phyloP scores from a whole-genome alignment of 1,140 invertebrate species.

The Papilio dardanus region DNA sequence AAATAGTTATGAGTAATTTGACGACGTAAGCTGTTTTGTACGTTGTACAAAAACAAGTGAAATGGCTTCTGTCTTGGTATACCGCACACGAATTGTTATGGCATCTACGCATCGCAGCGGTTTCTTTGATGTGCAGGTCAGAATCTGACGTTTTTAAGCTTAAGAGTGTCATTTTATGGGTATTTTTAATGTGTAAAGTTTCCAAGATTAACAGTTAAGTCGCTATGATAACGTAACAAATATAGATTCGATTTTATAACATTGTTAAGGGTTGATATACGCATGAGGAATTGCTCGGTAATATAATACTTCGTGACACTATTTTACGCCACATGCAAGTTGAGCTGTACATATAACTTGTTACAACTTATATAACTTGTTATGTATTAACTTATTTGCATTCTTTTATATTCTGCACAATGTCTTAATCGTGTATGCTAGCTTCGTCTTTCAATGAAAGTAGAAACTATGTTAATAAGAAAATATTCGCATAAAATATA shows the following conservation, averaged over 20 bases:
- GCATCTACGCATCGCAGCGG: too few relatives aligned
- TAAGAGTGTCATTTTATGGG: too few relatives aligned
- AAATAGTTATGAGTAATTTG: too few relatives aligned
- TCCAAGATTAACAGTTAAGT: background rate
- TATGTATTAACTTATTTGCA: background rate
- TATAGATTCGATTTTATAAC: background rate
- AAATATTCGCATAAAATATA: background rate
- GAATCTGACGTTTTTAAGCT: too few relatives aligned
- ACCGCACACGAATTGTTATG: too few relatives aligned
- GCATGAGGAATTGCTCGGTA: background rate
- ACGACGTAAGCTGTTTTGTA: too few relatives aligned
- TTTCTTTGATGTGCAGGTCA: too few relatives aligned
- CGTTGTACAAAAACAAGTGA: too few relatives aligned
- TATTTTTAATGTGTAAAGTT: background rate
- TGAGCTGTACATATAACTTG: background rate
- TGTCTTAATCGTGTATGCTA: background rate
- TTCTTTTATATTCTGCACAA: background rate
- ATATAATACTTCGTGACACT: slow-evolving; percentile 3
- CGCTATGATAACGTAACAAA: background rate
- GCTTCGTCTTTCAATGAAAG: background rate
- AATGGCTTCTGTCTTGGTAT: too few relatives aligned
- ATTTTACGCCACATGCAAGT: slow-evolving; percentile 10
- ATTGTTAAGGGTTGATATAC: background rate
- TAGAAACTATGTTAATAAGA: background rate
- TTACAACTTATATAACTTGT: background rate